Evolutionary conservation across 2,888 invertebrate species (phyloP), one percentile per base, ranked within the genome.

Genomic region (Oscheius sp.): DNA sequence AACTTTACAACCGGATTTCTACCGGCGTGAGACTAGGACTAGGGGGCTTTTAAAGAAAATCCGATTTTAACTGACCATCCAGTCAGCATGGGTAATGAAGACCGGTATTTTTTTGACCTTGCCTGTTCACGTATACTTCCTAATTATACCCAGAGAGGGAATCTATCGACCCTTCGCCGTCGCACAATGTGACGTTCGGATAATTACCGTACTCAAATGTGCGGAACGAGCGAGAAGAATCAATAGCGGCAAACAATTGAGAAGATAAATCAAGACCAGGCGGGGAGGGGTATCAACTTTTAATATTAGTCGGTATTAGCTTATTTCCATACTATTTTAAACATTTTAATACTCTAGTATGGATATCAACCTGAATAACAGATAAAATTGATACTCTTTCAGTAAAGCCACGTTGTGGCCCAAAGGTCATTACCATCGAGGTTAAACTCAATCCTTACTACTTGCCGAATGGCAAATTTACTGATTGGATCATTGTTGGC

Each of bases 401-500:
- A 84, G 84, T 84, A 1, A 75, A 76, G 2, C 81, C 84, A 1
- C 64, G 78, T 56, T 84, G 84, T 45, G 81, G 82, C 8, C 70
- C 74, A 2, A 74, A 82, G 26, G 56, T 81, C 28, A 84, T 84
- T 22, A 79, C 82, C 2, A 77, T 84, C 24, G 80, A 82, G 66
- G 74, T 84, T 33, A 75, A 78, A 30, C 84, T 84, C 68, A 78
- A 82, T 62, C 71, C 73, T 4, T 57, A 67, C 20, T 73, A 77
- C 47, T 68, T 79, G 8, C 75, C 81, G 1, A 73, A 64, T 12
- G 81, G 82, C 1, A 77, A 76, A 49, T 85, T 85, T 71, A 75
- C 71, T 9, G 85, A 82, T 50, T 82, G 82, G 82, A 82, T 82
- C 26, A 73, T 82, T 47, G 81, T 80, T 67, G 85, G 85, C 69